Conservation (phyloP, 2,888 invertebrate species). For the Protonemura montana region DNA sequence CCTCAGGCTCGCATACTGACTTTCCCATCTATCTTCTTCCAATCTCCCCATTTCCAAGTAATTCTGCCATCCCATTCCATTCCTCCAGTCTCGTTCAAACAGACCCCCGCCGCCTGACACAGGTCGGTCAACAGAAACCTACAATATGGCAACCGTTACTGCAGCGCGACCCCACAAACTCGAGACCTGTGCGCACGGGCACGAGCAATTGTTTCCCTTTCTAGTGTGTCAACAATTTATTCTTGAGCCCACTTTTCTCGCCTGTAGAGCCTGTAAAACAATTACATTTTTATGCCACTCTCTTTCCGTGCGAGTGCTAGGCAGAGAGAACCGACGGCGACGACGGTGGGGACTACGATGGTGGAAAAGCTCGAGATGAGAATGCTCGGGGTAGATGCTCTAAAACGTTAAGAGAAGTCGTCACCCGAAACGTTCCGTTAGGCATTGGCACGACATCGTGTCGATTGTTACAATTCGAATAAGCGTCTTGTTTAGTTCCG, state of each 20-base stretch:
- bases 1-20: background rate
- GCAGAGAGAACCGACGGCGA: background rate
- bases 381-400: background rate
- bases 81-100: background rate
- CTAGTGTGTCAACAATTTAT: constrained; percentile 8
- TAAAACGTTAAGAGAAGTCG: background rate
- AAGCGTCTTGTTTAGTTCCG: background rate
- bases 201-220: constrained; percentile 1
- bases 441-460: background rate
- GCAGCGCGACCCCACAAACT: background rate
- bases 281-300: background rate
- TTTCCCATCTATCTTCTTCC: background rate
- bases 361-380: background rate
- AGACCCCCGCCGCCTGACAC: background rate
- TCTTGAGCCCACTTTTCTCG: background rate
- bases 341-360: background rate
- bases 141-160: background rate
- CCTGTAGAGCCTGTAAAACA: background rate
- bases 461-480: background rate
- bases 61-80: background rate
- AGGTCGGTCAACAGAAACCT: background rate
- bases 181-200: background rate
- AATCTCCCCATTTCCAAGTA: constrained; percentile 12
- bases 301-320: background rate
- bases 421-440: background rate